These are phyloP conservation scores for Xiphorhynchus erythropygius DNA, from an alignment of 2,797 vertebrate genomes.

Conservation along the genomic window DNA sequence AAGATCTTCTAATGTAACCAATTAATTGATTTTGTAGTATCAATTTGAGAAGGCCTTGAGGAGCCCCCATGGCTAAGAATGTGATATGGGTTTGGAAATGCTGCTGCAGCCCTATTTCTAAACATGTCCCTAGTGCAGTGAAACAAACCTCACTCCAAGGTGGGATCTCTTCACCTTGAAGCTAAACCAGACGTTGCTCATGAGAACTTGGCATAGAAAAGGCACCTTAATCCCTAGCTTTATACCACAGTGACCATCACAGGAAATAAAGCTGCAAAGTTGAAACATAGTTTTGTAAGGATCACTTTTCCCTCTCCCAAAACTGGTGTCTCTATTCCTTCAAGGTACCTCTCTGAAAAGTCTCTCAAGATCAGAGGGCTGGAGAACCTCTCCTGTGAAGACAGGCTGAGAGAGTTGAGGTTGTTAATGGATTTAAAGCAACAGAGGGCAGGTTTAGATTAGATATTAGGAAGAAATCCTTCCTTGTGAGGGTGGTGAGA, in stretches of 20 bases:
- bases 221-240: neutral
- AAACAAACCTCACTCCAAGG: neutral
- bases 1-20: neutral
- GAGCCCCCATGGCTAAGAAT: neutral
- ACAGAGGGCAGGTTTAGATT: neutral
- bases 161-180: neutral
- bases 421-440: neutral
- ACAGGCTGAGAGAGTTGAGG: neutral
- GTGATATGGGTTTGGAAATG: fast-evolving
- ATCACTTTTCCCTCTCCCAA: neutral
- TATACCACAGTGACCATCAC: neutral
- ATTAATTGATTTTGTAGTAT: fast-evolving
- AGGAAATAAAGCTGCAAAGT: neutral
- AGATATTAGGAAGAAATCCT: neutral
- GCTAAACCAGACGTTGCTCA: neutral
- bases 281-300: neutral
- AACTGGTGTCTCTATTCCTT: neutral
- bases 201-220: neutral
- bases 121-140: no score
- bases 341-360: neutral
- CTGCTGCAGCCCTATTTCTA: neutral
- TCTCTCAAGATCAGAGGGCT: fast-evolving
- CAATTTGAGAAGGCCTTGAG: neutral
- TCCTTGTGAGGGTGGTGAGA: neutral
- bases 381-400: neutral